Evolutionary conservation across 2,888 invertebrate species (phyloP), one percentile per base, ranked within the genome.

Genomic region (Brenthis ino): DNA sequence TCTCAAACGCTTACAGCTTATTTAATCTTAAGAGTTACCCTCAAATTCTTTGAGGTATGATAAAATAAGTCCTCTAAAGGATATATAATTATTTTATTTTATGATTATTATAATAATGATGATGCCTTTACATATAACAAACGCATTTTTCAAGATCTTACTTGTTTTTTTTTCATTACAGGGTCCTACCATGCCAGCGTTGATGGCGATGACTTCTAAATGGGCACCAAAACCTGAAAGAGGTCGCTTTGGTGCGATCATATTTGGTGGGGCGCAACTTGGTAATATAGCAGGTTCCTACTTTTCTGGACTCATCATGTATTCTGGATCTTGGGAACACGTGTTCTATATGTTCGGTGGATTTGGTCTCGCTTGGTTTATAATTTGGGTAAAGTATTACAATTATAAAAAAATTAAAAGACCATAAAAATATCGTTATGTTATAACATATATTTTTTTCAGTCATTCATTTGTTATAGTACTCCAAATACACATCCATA

Each of bases 181-280:
- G 94, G 94, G 94, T 63, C 94, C 94, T 2, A 94, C 94, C 4
- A 94, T 93, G 89, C 95, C 94, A 24, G 95, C 94, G 0, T 89
- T 96, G 75, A 94, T 94, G 86, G 88, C 93, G 0, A 89, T 95
- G 80, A 80, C 95, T 54, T 94, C 95, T 0, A 90, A 94, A 73
- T 95, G 95, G 95, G 93, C 93, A 0, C 94, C 95, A 0, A 93
- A 93, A 72, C 77, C 81, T 0, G 95, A 95, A 76, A 84, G 95
- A 68, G 94, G 93, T 0, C 84, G 93, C 53, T 84, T 95, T 20
- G 94, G 94, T 2, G 91, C 95, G 0, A 90, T 95, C 4, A 93
- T 94, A 0, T 95, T 94, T 74, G 94, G 97, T 1, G 97, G 76
- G 8, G 93, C 93, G 1, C 93, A 94, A 74, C 91, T 94, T 20